These are phyloP conservation scores for Diachasmimorpha longicaudata DNA, from an alignment of 1,140 invertebrate genomes.

Conservation along the genomic window DNA sequence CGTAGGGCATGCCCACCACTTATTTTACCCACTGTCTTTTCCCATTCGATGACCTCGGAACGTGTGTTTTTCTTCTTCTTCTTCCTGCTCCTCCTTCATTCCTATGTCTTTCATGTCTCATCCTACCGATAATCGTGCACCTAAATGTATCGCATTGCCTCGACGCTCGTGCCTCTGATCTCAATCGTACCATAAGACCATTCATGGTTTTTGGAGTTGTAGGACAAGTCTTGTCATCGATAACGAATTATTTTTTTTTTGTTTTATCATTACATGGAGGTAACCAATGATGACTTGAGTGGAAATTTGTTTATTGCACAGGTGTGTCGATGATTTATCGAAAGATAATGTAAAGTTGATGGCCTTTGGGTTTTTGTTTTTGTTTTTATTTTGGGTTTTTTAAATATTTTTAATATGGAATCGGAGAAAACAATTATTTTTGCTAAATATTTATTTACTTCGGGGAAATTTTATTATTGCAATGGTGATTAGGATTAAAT, in stretches of 20 bases:
- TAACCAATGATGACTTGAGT: too few species aligned
- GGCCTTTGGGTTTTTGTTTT: too few species aligned
- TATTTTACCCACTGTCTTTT: conserved; percentile 21
- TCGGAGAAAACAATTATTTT: too few species aligned
- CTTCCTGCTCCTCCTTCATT: conserved; percentile 29
- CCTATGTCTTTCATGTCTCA: conserved; percentile 11
- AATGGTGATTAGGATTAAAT: too few species aligned
- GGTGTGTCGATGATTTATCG: too few species aligned
- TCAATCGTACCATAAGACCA: conserved; percentile 18
- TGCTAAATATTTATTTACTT: too few species aligned
- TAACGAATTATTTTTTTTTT: neutral
- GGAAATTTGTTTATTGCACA: too few species aligned
- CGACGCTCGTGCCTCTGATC: conserved; percentile 21
- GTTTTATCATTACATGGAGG: neutral
- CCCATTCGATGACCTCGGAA: conserved; percentile 30
- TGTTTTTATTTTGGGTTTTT: too few species aligned
- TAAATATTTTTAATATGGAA: too few species aligned
- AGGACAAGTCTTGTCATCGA: neutral
- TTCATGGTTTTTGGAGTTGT: conserved; percentile 13
- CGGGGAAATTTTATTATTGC: too few species aligned
- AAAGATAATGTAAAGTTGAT: too few species aligned
- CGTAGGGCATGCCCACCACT: conserved; percentile 14
- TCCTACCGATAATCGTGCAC: conserved; percentile 4
- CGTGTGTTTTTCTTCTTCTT: conserved; percentile 21
- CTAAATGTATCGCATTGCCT: neutral